A percentile compares a stretch with the other conserved stretches of the same genome.
Conservation (phyloP, 2,888 invertebrate genomes). For the Cheilosia grossa region DNA sequence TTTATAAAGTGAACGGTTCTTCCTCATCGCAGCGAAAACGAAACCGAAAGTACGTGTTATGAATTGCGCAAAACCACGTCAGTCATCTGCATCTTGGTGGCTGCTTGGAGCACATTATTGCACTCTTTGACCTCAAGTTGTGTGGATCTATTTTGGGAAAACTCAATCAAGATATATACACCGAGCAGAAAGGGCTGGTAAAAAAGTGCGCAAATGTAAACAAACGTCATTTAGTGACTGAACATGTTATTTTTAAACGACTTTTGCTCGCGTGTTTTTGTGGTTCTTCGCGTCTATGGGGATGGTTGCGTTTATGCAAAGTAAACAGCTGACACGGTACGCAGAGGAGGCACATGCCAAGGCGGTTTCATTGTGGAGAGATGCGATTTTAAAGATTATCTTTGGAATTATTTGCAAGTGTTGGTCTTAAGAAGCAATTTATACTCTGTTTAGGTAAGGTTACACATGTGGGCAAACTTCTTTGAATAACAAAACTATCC, state of each 20-base stretch:
- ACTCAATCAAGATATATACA: conserved; percentile 11
- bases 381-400: conserved; percentile 12
- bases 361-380: conserved; percentile 4
- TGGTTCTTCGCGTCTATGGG: not conserved
- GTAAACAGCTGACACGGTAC: conserved; percentile 20
- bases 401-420: not conserved
- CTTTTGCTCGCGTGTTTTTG: not conserved
- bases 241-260: conserved; percentile 34
- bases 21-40: not conserved
- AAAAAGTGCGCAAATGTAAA: conserved; percentile 35
- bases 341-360: not conserved
- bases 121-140: conserved; percentile 47
- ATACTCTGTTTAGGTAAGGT: not conserved
- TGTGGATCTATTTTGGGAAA: conserved; percentile 51
- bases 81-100: conserved; percentile 24
- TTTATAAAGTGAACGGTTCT: conserved; percentile 50
- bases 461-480: too few species aligned
- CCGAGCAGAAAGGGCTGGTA: conserved; percentile 6
- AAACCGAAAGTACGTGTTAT: conserved; percentile 36
- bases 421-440: not conserved
- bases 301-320: conserved; percentile 23
- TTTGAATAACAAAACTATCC: too few species aligned
- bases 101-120: conserved; percentile 29
- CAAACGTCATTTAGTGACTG: conserved; percentile 20
- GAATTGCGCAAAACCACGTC: conserved; percentile 22